These are phyloP conservation scores for Periparus ater DNA, from an alignment of 2,797 vertebrate species.

Conservation along the genomic window DNA sequence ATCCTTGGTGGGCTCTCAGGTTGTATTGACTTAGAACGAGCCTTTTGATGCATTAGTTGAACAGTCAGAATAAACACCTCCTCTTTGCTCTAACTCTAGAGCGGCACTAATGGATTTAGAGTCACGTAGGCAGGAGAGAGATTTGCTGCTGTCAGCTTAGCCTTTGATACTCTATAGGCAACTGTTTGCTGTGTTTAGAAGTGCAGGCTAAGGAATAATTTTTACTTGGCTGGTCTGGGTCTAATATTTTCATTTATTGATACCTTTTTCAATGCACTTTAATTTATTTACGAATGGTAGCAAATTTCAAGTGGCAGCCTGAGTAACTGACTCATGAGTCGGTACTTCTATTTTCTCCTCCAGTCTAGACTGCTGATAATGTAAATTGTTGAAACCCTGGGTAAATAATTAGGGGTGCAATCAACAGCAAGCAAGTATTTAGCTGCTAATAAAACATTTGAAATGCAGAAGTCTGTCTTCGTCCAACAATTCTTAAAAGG, in stretches of 20 bases:
- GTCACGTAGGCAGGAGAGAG: slow-evolving; percentile 36
- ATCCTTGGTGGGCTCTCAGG: background rate
- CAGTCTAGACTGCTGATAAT: slow-evolving; percentile 62
- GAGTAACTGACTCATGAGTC: slow-evolving; percentile 44
- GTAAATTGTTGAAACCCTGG: slow-evolving; percentile 50
- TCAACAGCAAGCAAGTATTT: slow-evolving; percentile 45
- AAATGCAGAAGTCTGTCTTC: slow-evolving; percentile 45
- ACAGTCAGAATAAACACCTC: background rate
- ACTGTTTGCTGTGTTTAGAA: slow-evolving; percentile 16
- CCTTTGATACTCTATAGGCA: slow-evolving; percentile 33
- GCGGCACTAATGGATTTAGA: slow-evolving; percentile 14
- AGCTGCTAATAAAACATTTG: slow-evolving; percentile 60
- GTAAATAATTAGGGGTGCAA: slow-evolving; percentile 49
- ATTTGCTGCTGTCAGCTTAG: slow-evolving; percentile 55
- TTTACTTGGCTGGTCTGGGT: slow-evolving; percentile 40
- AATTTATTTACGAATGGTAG: slow-evolving; percentile 42
- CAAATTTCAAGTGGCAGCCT: slow-evolving; percentile 41
- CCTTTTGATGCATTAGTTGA: background rate
- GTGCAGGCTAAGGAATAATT: slow-evolving; percentile 41
- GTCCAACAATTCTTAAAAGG: slow-evolving; percentile 38
- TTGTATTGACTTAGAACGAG: background rate
- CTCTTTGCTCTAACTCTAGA: background rate
- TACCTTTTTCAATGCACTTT: slow-evolving; percentile 14
- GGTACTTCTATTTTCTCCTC: slow-evolving; percentile 29
- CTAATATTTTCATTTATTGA: slow-evolving; percentile 52